phyloP scores from a whole-genome alignment of 1,140 invertebrate genomes.

The Zaprionus ornatus region DNA sequence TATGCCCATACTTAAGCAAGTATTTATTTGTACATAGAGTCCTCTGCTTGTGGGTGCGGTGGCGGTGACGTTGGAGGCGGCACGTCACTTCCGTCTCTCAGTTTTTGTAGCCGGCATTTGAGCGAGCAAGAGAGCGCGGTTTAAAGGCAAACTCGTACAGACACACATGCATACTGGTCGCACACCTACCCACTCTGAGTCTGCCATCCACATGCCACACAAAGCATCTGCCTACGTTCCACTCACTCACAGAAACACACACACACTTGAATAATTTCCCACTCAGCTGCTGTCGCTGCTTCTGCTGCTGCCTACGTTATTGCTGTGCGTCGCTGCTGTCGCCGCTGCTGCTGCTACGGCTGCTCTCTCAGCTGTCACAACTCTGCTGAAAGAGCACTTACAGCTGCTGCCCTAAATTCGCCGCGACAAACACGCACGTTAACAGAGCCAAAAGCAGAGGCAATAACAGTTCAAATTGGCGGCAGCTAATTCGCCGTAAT shows the following conservation, averaged over 20 bases:
- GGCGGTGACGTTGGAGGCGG: constrained; percentile 44
- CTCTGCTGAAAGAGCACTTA: constrained; percentile 21
- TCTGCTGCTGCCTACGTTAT: constrained; percentile 27
- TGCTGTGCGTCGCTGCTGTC: background rate
- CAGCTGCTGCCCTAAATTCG: constrained; percentile 63
- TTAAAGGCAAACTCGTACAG: constrained; percentile 25
- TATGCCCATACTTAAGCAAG: constrained; percentile 4
- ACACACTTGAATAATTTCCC: constrained; percentile 19
- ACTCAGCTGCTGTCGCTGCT: constrained; percentile 28
- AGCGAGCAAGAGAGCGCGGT: constrained; percentile 21
- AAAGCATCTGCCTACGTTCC: constrained; percentile 49
- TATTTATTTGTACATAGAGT: constrained; percentile 23
- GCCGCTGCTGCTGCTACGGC: background rate
- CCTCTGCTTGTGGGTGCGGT: constrained; percentile 55
- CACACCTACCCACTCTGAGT: constrained; percentile 39
- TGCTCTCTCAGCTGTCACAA: constrained; percentile 43
- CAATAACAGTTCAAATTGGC: constrained; percentile 47
- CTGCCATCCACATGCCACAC: constrained; percentile 69
- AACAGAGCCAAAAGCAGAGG: constrained; percentile 34
- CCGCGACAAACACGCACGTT: constrained; percentile 30
- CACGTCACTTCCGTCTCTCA: constrained; percentile 61
- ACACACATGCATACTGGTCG: background rate
- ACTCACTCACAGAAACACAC: constrained; percentile 38
- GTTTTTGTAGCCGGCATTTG: constrained; percentile 58
- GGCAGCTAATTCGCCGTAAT: constrained; percentile 51